phyloP scores from a whole-genome alignment of 1,140 invertebrate genomes.

The Hyles vespertilio region DNA sequence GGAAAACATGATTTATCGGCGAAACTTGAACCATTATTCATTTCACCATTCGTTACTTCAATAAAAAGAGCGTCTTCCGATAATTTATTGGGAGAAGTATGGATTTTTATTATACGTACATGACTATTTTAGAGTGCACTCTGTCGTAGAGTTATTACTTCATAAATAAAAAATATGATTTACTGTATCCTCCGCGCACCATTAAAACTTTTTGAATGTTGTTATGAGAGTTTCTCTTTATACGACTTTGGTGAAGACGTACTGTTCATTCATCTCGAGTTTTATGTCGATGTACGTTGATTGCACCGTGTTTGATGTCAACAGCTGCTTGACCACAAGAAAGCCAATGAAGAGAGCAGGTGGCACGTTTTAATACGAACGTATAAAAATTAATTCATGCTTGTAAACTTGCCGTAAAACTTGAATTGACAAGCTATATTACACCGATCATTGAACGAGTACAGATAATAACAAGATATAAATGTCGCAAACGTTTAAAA shows the following conservation, averaged over 20 bases:
- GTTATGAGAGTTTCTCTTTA: slow-evolving; percentile 17
- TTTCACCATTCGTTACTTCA: slow-evolving; percentile 71
- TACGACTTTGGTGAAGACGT: slow-evolving; percentile 3
- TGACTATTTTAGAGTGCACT: slow-evolving; percentile 59
- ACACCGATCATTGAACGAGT: too few relatives aligned
- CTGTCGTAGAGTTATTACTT: slow-evolving; percentile 33
- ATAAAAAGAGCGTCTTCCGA: slow-evolving; percentile 70
- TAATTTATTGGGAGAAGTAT: slow-evolving; percentile 66
- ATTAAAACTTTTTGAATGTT: slow-evolving; percentile 24
- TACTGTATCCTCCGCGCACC: slow-evolving; percentile 26
- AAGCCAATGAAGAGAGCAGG: slow-evolving; percentile 20
- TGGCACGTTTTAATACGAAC: slow-evolving; percentile 15
- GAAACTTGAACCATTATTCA: slow-evolving; percentile 71
- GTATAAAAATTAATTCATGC: too few relatives aligned
- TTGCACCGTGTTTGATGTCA: too few relatives aligned
- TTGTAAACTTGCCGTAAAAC: too few relatives aligned
- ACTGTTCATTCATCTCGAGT: too few relatives aligned
- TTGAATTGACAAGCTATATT: too few relatives aligned
- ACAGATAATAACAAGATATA: too few relatives aligned
- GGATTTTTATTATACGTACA: slow-evolving; percentile 57
- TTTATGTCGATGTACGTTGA: too few relatives aligned
- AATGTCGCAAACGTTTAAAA: too few relatives aligned
- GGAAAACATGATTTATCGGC: slow-evolving; percentile 68
- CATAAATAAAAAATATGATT: slow-evolving; percentile 49
- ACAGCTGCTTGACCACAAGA: neutral